These are phyloP conservation scores for Taenioides sp. DNA, from an alignment of 2,797 vertebrate species.

Conservation along the genomic window DNA sequence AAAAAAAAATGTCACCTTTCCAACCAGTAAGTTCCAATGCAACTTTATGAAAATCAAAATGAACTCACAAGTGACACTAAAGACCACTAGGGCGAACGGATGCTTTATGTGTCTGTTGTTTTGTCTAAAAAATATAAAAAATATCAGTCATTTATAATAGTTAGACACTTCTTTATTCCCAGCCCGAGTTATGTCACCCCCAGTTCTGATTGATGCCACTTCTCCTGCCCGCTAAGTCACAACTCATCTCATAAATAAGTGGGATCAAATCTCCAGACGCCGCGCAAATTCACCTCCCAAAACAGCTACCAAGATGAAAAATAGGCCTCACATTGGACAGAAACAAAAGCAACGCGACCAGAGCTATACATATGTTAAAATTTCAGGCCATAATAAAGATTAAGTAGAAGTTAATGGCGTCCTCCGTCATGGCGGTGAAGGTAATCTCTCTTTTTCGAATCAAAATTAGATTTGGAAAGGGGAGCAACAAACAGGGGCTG, in stretches of 20 bases:
- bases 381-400: constrained; percentile 94
- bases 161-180: not conserved
- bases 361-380: constrained; percentile 95
- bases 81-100: constrained; percentile 8
- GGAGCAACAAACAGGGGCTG: constrained; percentile 98
- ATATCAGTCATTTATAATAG: constrained; percentile 12
- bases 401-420: constrained; percentile 98
- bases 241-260: constrained; percentile 9
- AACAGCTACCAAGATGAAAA: constrained; percentile 11
- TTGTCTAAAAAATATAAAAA: constrained; percentile 3
- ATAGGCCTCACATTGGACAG: constrained; percentile 27
- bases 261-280: constrained; percentile 53
- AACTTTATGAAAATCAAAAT: constrained; percentile 4
- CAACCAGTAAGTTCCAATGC: not conserved
- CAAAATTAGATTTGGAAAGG: constrained; percentile 97
- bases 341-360: constrained; percentile 80
- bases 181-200: not conserved
- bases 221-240: constrained; percentile 1
- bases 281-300: constrained; percentile 11
- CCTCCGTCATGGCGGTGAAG: constrained; percentile 94
- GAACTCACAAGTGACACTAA: constrained; percentile 9
- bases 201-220: constrained; percentile 7
- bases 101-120: constrained; percentile 5
- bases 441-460: constrained; percentile 98
- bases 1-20: not conserved